Evolutionary conservation across 1,140 invertebrate genomes (phyloP).

Genomic region (Matsumurasca onukii): DNA sequence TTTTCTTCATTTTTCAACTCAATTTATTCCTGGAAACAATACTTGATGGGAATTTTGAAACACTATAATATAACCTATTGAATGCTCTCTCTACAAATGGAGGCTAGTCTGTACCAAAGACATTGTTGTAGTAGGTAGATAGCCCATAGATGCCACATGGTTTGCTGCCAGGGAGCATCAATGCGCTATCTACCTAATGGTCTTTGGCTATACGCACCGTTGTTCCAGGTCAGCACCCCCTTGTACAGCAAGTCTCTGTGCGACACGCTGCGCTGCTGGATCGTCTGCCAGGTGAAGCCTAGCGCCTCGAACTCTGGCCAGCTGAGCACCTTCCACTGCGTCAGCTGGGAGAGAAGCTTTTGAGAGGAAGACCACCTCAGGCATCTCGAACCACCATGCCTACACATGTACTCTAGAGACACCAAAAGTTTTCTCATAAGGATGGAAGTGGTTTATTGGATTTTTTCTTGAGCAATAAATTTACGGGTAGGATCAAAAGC

Average conservation of each 20-base stretch:
- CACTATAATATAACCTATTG: too few relatives aligned
- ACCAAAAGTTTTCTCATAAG: background rate
- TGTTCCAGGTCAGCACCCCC: background rate
- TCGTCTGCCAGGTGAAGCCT: background rate
- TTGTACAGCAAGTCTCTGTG: conserved; percentile 17
- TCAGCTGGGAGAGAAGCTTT: background rate
- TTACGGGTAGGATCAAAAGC: background rate
- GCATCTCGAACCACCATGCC: background rate
- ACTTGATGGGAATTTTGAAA: too few relatives aligned
- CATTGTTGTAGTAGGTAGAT: too few relatives aligned
- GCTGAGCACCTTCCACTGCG: conserved; percentile 8
- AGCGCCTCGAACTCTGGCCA: conserved; percentile 11
- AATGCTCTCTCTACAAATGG: too few relatives aligned
- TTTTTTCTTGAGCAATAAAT: background rate
- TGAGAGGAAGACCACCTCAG: background rate
- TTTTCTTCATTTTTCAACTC: too few relatives aligned
- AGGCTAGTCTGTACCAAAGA: too few relatives aligned
- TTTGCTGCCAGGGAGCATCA: too few relatives aligned
- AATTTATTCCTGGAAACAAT: too few relatives aligned
- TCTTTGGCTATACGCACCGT: conserved; percentile 18
- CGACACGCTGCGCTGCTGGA: background rate
- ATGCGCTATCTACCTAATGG: too few relatives aligned
- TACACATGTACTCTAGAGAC: background rate
- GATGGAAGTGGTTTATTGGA: too few relatives aligned
- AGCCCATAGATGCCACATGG: too few relatives aligned